Base-by-base conservation (phyloP, 2,113 vertebrate genomes). In the Chaetodon auriga region DNA sequence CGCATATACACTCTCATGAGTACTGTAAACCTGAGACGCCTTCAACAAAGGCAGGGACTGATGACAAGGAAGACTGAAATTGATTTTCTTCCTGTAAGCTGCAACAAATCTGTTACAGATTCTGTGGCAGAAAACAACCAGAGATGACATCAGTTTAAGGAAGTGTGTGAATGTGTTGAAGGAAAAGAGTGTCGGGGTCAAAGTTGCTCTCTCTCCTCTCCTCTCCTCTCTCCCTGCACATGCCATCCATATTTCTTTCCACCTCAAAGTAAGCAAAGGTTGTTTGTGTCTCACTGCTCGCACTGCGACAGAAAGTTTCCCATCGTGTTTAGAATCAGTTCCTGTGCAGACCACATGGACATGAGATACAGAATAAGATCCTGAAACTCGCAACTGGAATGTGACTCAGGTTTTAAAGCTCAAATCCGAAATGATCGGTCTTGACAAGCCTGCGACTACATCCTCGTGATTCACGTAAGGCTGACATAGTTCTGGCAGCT, bases 61-160 rank as follows among this genome's bases (percentile, higher is more conserved):
- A 74, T 79, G 84, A 71, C 23, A 57, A 72, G 38, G 55, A 62
- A 73, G 57, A 55, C 80, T 62, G 53, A 75, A 72, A 80, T 86
- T 53, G 81, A 81, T 86, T 87, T 89, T 71, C 63, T 75, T 85
- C 71, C 75, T 75, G 36, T 68, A 85, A 78, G 66, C 48, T 46
- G 70, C n/a, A 48, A 75, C 71, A 76, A 77, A 80, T 73, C 64
- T 75, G 54, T 18, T 51, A 48, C 25, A 53, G 58, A 85, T 48
- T 78, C 38, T 70, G 2, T 48, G 51, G 55, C 12, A 68, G 65
- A 84, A 82, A 82, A 65, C 49, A 23, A 68, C 15, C 49, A 72
- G 25, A 64, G 4, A 80, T 63, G 60, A 78, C 25, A 49, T 64
- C 49, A 11, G 58, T 68, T 49, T 9, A 9, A 49, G 62, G n/a